phyloP scores from a whole-genome alignment of 2,113 vertebrate genomes.

The Megaptera novaeangliae region DNA sequence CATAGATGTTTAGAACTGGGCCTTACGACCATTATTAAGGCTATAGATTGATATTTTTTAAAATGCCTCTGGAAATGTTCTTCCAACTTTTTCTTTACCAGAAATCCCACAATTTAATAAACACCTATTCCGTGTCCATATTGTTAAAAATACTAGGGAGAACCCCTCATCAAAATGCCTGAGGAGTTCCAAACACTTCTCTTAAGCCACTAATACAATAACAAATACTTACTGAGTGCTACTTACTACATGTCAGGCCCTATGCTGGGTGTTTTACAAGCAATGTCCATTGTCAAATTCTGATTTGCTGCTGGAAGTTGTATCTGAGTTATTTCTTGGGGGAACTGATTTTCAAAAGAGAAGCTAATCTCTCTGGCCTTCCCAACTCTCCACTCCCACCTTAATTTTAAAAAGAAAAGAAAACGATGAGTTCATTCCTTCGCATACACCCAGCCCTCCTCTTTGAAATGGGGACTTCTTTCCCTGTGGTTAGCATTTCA shows the following conservation, averaged over 20 bases:
- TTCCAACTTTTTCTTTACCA: neutral
- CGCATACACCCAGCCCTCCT: neutral
- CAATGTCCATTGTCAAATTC: neutral
- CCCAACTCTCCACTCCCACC: neutral
- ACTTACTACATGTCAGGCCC: neutral
- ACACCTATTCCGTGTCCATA: neutral
- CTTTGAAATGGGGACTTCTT: neutral
- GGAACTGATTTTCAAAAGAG: neutral
- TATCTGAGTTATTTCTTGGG: neutral
- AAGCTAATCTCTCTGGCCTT: neutral
- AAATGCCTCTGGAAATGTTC: neutral
- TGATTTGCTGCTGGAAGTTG: neutral
- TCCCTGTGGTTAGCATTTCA: neutral
- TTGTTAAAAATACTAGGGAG: neutral
- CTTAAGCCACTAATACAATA: neutral
- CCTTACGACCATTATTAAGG: neutral
- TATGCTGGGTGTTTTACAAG: neutral
- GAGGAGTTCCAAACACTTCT: neutral
- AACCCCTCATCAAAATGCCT: neutral
- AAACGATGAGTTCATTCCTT: neutral
- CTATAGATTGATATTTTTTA: neutral
- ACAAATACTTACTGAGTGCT: neutral
- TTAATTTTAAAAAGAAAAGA: neutral
- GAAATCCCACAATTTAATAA: conserved; percentile 12
- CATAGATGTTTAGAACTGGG: neutral